Evolutionary conservation across 2,888 invertebrate genomes (phyloP), one percentile per base, ranked within the genome.

Genomic region (Aleiodes leptofemur): DNA sequence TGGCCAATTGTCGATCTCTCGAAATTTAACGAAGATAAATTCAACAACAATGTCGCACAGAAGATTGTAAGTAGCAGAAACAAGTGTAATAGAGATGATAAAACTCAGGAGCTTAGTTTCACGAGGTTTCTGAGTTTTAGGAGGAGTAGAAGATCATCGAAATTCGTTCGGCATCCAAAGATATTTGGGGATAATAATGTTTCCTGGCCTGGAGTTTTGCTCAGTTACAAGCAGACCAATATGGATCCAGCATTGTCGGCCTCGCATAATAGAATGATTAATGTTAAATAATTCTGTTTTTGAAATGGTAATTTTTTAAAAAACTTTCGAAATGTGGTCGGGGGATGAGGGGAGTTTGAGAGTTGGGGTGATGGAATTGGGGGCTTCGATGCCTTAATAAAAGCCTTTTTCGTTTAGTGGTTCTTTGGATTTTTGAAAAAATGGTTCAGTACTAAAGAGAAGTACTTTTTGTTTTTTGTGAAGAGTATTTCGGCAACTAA

Each of bases 1-100:
- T 85, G 83, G 85, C 81, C 83, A 6, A 84, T 82, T 38, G 80
- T 85, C 4, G 82, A 86, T 71, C 29, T 84, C 14, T 57, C 76
- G 0, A 81, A 83, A 50, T 76, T 86, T 11, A 73, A 78, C 34
- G 66, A 83, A 9, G 79, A 82, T 57, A 48, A 76, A 7, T 55
- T 38, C 13, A 51, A 69, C 50, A 70, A 31, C 34, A 71, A 64
- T 29, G 38, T 57, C 14, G 57, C 8, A 13, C 23, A 1, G 7
- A 59, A 16, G n/a, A 71, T 7, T 1, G 6, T 48, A 66, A 69
- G 29, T 57, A 34, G 13, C 13, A 53, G 43, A 59, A 16, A 16
- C 16, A n/a, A 55, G 8, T 66, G 29, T 23, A 48, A 14, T 56
- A 23, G 59, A 48, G 23, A 13, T 48, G 2, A 9, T 7, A 69